These are phyloP conservation scores for Ophioninae sp. DNA, from an alignment of 2,888 invertebrate species.

Conservation along the genomic window DNA sequence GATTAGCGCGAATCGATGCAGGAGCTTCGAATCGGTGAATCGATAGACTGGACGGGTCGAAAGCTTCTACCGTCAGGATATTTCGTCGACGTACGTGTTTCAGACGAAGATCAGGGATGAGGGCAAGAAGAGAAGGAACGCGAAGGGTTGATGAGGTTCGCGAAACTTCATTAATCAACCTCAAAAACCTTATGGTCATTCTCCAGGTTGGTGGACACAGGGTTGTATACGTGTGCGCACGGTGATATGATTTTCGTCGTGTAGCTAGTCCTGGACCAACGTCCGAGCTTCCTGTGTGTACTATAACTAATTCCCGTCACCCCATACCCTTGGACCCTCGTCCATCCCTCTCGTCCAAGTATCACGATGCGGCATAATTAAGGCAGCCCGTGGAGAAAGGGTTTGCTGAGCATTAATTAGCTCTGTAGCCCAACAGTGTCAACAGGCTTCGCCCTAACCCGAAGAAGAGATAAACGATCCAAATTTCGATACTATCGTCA, in stretches of 20 bases:
- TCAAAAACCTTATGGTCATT: slow-evolving; percentile 61
- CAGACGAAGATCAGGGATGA: neutral
- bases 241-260: slow-evolving; percentile 16
- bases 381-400: slow-evolving; percentile 8
- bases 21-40: slow-evolving; percentile 45
- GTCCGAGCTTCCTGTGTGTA: slow-evolving; percentile 39
- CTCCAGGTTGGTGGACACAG: slow-evolving; percentile 35
- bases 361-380: slow-evolving; percentile 40
- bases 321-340: no score
- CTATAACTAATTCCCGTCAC: slow-evolving; percentile 5
- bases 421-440: slow-evolving; percentile 60
- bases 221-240: slow-evolving; percentile 13
- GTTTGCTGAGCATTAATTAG: slow-evolving; percentile 62
- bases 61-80: slow-evolving; percentile 34
- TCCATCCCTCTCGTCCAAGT: slow-evolving; percentile 36
- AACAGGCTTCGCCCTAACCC: slow-evolving; percentile 44
- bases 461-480: slow-evolving; percentile 59
- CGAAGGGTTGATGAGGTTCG: slow-evolving; percentile 47
- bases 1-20: slow-evolving; percentile 32
- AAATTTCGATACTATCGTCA: slow-evolving; percentile 61
- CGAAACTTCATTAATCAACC: slow-evolving; percentile 68
- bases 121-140: neutral
- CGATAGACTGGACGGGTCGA: slow-evolving; percentile 40
- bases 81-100: slow-evolving; percentile 17
- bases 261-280: slow-evolving; percentile 29